Evolutionary conservation across 2,797 vertebrate species (phyloP).

Genomic region (Eutrigla gurnardus): DNA sequence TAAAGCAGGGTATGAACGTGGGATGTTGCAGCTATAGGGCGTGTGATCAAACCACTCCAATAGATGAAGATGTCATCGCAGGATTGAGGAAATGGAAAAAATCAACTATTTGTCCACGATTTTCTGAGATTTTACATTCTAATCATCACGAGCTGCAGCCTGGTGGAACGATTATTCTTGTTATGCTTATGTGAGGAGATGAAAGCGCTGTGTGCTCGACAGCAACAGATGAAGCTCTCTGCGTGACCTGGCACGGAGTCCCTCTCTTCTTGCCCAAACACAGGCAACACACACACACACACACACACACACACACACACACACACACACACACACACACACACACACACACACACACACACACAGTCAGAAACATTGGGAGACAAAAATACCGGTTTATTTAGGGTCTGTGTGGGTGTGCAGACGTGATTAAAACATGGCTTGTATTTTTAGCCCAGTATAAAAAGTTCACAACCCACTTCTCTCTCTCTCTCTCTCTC

Average conservation of each 20-base stretch:
- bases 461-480: conserved; percentile 51
- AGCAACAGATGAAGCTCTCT: conserved; percentile 79
- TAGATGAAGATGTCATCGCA: not conserved
- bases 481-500: conserved; percentile 36
- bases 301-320: conserved; percentile 18
- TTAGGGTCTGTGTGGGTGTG: conserved; percentile 32
- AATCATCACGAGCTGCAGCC: conserved; percentile 1
- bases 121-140: conserved; percentile 3
- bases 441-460: conserved; percentile 62
- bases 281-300: conserved; percentile 19
- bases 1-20: no score
- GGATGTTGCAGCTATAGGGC: not conserved
- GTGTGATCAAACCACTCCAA: not conserved
- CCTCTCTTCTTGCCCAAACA: conserved; percentile 1
- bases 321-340: conserved; percentile 19
- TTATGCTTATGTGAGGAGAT: conserved; percentile 33
- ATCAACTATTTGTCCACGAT: not conserved
- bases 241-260: conserved; percentile 69
- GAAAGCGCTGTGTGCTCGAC: conserved; percentile 34
- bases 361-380: conserved; percentile 25
- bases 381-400: conserved; percentile 43
- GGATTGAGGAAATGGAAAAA: not conserved
- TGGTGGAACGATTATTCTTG: conserved; percentile 39
- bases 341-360: conserved; percentile 18
- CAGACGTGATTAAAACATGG: conserved; percentile 43